Evolutionary conservation across 2,888 invertebrate genomes (phyloP), one percentile per base, ranked within the genome.

Genomic region (Machimus atricapillus): DNA sequence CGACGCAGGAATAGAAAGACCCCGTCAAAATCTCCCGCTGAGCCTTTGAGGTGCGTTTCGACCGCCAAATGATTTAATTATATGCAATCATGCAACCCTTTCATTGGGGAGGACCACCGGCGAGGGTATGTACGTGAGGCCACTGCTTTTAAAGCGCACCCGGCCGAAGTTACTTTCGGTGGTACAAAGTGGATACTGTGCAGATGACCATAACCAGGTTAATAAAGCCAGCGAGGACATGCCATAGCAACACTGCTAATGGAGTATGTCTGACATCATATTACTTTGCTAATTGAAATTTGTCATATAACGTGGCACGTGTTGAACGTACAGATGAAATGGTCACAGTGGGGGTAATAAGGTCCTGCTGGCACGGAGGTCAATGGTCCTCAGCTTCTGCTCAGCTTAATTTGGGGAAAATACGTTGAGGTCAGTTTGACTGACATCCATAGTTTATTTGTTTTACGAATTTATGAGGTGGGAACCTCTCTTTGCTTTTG

Each of bases 271-370:
- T 86, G 86, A 86, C 86, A 86, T 86, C 86, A 86, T 86, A 86
- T 86, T 86, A 86, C 86, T 86, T 86, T 77, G 34, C 86, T 86
- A 86, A 86, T 86, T 86, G 86, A 86, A 86, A 86, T 86, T 86
- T 86, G 86, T 86, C 76, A 86, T 86, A 86, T 86, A 73, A 66
- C 66, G 76, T 86, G 86, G 77, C 85, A 85, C 85, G 85, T 85
- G 85, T 85, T 85, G 85, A 85, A 43, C 74, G 85, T 85, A 85
- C 85, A 27, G 43, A 74, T 66, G 73, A 85, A 85, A 85, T 85
- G 85, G 85, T 16, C 85, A 74, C 85, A 85, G 85, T 46, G 85
- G 85, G 85, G 85, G 73, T 74, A 85, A 74, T 85, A 85, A 85
- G 85, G 85, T 85, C 74, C 85, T 85, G 85, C 74, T 56, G 58